Conservation (phyloP, 2,888 invertebrate genomes). For the Strigamia transsilvanica region DNA sequence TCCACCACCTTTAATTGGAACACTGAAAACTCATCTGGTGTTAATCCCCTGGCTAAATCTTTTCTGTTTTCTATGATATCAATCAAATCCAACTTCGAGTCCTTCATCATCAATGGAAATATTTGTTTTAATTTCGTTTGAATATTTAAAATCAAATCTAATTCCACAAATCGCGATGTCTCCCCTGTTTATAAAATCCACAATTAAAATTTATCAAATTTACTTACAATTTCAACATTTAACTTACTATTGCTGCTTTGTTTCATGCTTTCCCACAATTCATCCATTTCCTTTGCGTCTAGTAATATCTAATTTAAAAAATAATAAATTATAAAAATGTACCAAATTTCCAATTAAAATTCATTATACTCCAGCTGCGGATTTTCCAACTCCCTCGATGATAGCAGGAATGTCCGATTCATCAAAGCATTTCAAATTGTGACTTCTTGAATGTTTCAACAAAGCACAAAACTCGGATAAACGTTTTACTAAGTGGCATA, state of each 20-base stretch:
- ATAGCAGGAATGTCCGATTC: neutral
- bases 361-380: neutral
- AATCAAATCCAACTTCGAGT: neutral
- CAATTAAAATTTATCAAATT: neutral
- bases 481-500: neutral
- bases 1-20: neutral
- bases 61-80: neutral
- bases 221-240: neutral
- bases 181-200: neutral
- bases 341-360: neutral
- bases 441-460: neutral
- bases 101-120: neutral
- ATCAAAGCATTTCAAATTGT: neutral
- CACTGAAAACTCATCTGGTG: neutral
- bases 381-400: neutral
- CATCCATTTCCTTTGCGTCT: neutral
- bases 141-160: neutral
- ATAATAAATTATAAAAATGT: neutral
- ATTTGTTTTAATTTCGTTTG: neutral
- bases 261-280: neutral
- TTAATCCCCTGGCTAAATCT: neutral
- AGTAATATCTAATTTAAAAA: neutral
- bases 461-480: neutral
- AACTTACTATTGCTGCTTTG: neutral
- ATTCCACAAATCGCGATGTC: neutral